phyloP scores from a whole-genome alignment of 2,888 invertebrate genomes.

The Digitonthophagus gazella region DNA sequence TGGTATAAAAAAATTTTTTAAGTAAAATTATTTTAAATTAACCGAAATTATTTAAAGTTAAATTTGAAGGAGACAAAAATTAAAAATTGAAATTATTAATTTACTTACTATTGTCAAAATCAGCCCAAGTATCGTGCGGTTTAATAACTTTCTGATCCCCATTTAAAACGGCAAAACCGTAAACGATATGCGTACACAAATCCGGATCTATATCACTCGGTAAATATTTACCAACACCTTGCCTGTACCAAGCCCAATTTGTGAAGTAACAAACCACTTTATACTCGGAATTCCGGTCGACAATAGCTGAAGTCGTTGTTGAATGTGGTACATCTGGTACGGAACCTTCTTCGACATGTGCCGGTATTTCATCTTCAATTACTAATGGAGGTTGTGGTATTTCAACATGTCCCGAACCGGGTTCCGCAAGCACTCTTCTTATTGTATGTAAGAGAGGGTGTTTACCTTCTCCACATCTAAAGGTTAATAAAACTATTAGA shows the following conservation, averaged over 20 bases:
- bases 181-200: slow-evolving; percentile 88
- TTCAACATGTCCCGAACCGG: slow-evolving; percentile 41
- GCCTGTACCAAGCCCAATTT: slow-evolving; percentile 93
- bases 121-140: slow-evolving; percentile 86
- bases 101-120: slow-evolving; percentile 78
- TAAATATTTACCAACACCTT: slow-evolving; percentile 75
- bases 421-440: slow-evolving; percentile 64
- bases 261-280: slow-evolving; percentile 91
- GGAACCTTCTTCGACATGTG: slow-evolving; percentile 26
- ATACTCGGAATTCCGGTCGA: slow-evolving; percentile 50
- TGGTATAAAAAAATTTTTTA: too few species aligned
- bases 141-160: slow-evolving; percentile 72
- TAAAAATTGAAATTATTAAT: slow-evolving; percentile 15
- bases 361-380: slow-evolving; percentile 16
- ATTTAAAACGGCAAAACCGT: slow-evolving; percentile 87
- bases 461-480: slow-evolving; percentile 72
- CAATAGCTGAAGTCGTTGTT: slow-evolving; percentile 33
- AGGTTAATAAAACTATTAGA: slow-evolving; percentile 2
- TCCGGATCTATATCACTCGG: slow-evolving; percentile 81
- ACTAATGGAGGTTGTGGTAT: slow-evolving; percentile 20
- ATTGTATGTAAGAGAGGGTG: slow-evolving; percentile 80
- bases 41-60: too few species aligned
- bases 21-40: too few species aligned
- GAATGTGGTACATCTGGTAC: slow-evolving; percentile 28
- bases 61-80: too few species aligned